Percentiles rank a stretch among this genome's conserved stretches.
These are phyloP conservation scores for Rhagium mordax DNA, from an alignment of 2,888 invertebrate genomes.

Conservation along the genomic window DNA sequence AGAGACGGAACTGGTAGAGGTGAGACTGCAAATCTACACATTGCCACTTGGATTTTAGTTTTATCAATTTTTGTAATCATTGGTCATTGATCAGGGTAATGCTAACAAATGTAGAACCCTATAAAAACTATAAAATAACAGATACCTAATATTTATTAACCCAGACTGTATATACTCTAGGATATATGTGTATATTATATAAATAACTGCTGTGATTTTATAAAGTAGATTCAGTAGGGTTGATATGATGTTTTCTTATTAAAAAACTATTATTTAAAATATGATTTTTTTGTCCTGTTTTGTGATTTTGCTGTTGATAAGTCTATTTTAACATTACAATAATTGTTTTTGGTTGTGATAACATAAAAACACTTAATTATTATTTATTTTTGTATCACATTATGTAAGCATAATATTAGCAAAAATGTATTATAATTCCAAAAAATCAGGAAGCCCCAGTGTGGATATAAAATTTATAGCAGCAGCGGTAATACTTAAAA, in stretches of 20 bases:
- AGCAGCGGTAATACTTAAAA: no score
- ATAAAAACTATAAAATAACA: constrained; percentile 6
- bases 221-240: background rate
- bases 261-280: background rate
- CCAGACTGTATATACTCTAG: constrained; percentile 28
- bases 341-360: no score
- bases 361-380: no score
- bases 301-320: background rate
- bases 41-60: constrained; percentile 25
- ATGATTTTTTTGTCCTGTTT: background rate
- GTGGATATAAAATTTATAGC: no score
- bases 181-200: constrained; percentile 7
- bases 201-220: constrained; percentile 30
- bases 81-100: background rate
- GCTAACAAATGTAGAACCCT: background rate
- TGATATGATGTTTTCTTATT: background rate
- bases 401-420: no score
- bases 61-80: background rate
- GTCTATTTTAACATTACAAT: background rate
- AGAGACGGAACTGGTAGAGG: constrained; percentile 34
- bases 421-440: no score
- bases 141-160: constrained; percentile 33
- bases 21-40: constrained; percentile 36
- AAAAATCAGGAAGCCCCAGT: no score
- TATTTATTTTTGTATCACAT: no score